Percentiles rank a stretch among this genome's conserved stretches.
phyloP scores from a whole-genome alignment of 2,113 vertebrate species.

The rat (Rattus norvegicus) region GRCr8 NC_086029.1:32740001-32740500 shows the following conservation, averaged over 20 bases:
- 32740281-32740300: not conserved
- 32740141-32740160: not conserved
- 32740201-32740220: not conserved
- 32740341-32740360: not conserved
- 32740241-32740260: not conserved
- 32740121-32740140: not conserved
- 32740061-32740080: not conserved
- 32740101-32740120: not conserved
- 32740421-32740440: not conserved
- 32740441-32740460: not conserved
- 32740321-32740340: not conserved
- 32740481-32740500: not conserved
- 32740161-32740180: not conserved
- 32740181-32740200: not conserved
- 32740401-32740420: not conserved
- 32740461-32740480: not conserved
- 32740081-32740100: not conserved
- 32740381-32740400: not conserved
- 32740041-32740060: not conserved
- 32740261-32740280: not conserved
- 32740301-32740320: not conserved
- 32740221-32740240: not conserved
- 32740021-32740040: not conserved
- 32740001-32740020: not conserved
- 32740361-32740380: not conserved